Base-by-base conservation (phyloP, 2,113 vertebrate genomes). In the Harpagus bidentatus region DNA sequence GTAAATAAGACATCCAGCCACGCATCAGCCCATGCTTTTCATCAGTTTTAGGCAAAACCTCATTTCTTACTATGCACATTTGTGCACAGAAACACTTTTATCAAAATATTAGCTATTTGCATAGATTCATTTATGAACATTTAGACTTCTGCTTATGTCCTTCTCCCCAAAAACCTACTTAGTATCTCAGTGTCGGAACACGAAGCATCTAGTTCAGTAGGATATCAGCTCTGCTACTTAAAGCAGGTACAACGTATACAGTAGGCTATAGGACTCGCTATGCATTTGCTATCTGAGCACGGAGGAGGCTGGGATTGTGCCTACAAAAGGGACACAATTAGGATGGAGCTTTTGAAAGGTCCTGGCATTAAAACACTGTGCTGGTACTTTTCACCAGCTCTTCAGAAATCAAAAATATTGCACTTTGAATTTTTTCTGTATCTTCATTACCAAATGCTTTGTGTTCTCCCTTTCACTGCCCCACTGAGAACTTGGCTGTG, bases 401-500 rank as follows among this genome's bases (percentile, higher is more conserved):
- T 73, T 42, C 74, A 48, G 22, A 70, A 55, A 59, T 36, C 6
- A 52, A 62, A 72, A 73, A 52, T 32, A 29, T 7, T 2, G 9
- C 31, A 11, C 10, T 58, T 34, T 4, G 25, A 36, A 26, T 70
- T 45, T 63, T 58, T n/a, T 59, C 25, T 38, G 8, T 13, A 11
- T 53, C 58, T 83, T 59, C 53, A 6, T 58, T 13, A 83, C 9
- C 34, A 22, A 69, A 47, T 22, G 5, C 32, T 70, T 70, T 23
- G 20, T 34, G 20, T 53, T 69, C 17, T 56, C 18, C 43, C 48
- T 23, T 16, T 61, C 67, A 32, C 32, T 55, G 45, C 8, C 82
- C 38, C 48, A 53, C 17, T 0, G 0, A 20, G 21, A 69, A n/a
- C 32, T 45, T 56, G 32, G 48, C 53, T 0, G 0, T 16, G 29